Evolutionary conservation across 2,888 invertebrate species (phyloP).

Genomic region (Zelleria hepariella): DNA sequence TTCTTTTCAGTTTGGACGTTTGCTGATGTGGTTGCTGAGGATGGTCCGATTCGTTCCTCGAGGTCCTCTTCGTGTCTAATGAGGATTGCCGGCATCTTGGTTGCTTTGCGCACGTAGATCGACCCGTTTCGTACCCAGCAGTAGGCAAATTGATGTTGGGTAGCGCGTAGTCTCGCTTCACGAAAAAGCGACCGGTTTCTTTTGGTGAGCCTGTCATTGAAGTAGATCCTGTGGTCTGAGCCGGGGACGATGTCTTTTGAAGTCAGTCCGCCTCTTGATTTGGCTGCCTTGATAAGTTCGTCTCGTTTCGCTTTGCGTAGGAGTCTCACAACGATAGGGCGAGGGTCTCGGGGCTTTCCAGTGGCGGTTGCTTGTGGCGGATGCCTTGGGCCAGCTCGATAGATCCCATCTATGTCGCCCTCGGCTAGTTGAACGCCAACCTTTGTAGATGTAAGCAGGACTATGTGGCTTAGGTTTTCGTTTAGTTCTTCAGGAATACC

Average conservation of each 20-base stretch:
- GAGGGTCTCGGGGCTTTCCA: no score
- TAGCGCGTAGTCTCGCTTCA: background rate
- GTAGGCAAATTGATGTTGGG: background rate
- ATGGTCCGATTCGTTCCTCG: no score
- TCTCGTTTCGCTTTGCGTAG: background rate
- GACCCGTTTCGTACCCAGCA: constrained; percentile 3
- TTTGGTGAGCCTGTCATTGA: constrained; percentile 5
- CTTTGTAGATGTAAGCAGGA: no score
- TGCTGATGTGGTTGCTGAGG: no score
- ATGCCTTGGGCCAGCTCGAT: no score
- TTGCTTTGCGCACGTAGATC: background rate
- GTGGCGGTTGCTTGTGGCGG: no score
- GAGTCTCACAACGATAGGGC: background rate
- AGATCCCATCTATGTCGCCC: no score
- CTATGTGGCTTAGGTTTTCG: no score
- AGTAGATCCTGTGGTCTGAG: background rate
- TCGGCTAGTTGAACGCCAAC: no score
- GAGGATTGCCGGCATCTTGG: background rate
- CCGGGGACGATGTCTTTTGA: background rate
- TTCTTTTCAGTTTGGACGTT: no score
- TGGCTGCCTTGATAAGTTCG: background rate
- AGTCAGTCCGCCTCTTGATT: background rate
- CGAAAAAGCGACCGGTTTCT: constrained; percentile 2
- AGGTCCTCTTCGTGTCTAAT: background rate
- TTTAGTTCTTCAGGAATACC: no score